Base-by-base conservation (phyloP, 2,797 vertebrate genomes). In the Falco biarmicus region DNA sequence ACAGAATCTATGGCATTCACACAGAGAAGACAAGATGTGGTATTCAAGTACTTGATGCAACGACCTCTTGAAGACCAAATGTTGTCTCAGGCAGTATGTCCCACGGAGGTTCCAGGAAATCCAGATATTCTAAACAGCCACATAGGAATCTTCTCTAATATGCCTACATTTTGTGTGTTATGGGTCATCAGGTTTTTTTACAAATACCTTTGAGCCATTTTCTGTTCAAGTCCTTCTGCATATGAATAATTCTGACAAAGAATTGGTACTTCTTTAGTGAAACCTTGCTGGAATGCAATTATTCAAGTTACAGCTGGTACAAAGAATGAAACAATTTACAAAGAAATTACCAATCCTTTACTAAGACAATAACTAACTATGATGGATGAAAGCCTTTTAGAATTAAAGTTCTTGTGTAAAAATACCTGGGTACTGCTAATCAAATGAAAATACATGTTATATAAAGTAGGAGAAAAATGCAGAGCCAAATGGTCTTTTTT, bases 41-140 rank as follows among this genome's bases (percentile, higher is more conserved):
- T 84, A 91, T 74, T 85, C 76, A 89, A 92, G 57, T 65, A 65
- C 19, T 84, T 51, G 60, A 85, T 50, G 48, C 71, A 94, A 26
- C 68, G 82, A 90, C 69, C 89, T 83, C 87, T 78, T 60, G 64
- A 94, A 94, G 60, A 92, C 51, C 60, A 93, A 93, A 89, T 39
- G 48, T 37, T 71, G 65, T 89, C 29, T 83, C 73, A 78, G 61
- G 73, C 65, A 80, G 13, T 31, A 29, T 25, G 48, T 80, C 78
- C 75, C 78, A 4, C 50, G 75, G 41, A 65, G 47, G 25, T 84
- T 89, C 78, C 84, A 83, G 59, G 83, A 87, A 93, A 84, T 43
- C 32, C 8, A 70, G n/a, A 68, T 89, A 80, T 60, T 87, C 59
- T 50, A 13, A 95, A 64, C 10, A 78, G 69, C 17, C 74, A 90